Conservation (phyloP, 92 coral and sea anemone species). For the Parazoanthus swiftii region DNA sequence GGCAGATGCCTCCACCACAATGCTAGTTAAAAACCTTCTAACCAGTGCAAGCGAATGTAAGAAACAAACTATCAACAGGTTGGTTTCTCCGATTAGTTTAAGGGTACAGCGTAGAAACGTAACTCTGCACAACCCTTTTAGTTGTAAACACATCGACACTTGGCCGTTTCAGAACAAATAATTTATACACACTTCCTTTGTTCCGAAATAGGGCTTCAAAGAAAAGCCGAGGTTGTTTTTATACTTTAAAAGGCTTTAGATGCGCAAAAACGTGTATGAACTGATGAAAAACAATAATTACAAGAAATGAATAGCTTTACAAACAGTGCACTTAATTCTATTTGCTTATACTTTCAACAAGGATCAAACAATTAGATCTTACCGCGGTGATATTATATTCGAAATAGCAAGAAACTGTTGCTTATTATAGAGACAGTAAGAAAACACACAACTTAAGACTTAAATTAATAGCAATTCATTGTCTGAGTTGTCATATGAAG, state of each 20-base stretch:
- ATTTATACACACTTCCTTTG: conserved; percentile 21
- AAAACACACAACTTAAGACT: conserved; percentile 19
- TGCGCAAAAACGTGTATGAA: conserved; percentile 20
- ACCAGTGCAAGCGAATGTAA: neutral
- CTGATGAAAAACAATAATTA: conserved; percentile 41
- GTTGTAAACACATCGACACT: conserved; percentile 32
- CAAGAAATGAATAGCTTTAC: conserved; percentile 42
- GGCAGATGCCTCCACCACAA: neutral
- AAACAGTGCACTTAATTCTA: conserved; percentile 48
- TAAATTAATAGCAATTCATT: conserved; percentile 22
- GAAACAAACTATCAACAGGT: conserved; percentile 8
- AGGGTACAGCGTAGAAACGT: neutral
- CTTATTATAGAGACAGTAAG: conserved; percentile 16
- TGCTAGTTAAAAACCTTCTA: neutral
- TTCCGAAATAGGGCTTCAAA: conserved; percentile 11
- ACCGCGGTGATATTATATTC: conserved; percentile 40
- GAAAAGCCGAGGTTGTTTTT: conserved; percentile 21
- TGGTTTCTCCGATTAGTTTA: conserved; percentile 4
- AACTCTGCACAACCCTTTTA: conserved; percentile 5
- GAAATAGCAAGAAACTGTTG: conserved; percentile 34
- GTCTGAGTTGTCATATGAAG: conserved; percentile 2
- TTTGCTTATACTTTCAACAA: conserved; percentile 47
- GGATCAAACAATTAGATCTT: conserved; percentile 48
- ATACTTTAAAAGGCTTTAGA: conserved; percentile 28
- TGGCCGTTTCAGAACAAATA: conserved; percentile 7